phyloP scores from a whole-genome alignment of 2,113 vertebrate species.

The Dipodomys merriami region DNA sequence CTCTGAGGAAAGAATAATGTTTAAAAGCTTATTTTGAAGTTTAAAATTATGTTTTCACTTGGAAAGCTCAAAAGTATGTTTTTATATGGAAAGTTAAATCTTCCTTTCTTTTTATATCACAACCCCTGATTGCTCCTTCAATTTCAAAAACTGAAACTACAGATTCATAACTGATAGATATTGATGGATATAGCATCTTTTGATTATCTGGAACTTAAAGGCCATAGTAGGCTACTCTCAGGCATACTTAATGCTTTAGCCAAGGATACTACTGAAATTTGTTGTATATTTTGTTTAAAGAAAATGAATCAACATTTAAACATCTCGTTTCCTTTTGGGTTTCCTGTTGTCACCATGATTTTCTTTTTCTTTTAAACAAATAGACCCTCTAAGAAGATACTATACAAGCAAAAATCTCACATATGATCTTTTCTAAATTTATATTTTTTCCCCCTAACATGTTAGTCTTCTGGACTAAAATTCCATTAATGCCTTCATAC shows the following conservation, averaged over 20 bases:
- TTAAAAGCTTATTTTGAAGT: constrained; percentile 21
- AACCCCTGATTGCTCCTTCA: neutral
- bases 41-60: constrained; percentile 9
- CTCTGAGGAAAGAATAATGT: neutral
- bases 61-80: neutral
- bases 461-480: neutral
- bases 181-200: neutral
- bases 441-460: neutral
- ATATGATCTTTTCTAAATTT: neutral
- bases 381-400: neutral
- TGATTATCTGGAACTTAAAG: neutral
- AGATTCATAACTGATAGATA: neutral
- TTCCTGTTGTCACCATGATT: neutral
- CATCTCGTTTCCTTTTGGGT: neutral
- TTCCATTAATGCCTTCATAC: neutral
- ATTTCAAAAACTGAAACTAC: neutral
- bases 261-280: constrained; percentile 14
- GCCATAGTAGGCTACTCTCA: neutral
- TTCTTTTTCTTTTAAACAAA: neutral
- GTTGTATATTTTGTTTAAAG: neutral
- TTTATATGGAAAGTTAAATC: neutral
- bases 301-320: neutral
- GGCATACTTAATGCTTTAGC: neutral
- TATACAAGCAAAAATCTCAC: constrained; percentile 7
- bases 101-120: neutral